Percentiles rank a stretch among this genome's conserved stretches.
These are phyloP conservation scores for Cataglyphis cursor DNA, from an alignment of 2,888 invertebrate genomes.

Conservation along the genomic window DNA sequence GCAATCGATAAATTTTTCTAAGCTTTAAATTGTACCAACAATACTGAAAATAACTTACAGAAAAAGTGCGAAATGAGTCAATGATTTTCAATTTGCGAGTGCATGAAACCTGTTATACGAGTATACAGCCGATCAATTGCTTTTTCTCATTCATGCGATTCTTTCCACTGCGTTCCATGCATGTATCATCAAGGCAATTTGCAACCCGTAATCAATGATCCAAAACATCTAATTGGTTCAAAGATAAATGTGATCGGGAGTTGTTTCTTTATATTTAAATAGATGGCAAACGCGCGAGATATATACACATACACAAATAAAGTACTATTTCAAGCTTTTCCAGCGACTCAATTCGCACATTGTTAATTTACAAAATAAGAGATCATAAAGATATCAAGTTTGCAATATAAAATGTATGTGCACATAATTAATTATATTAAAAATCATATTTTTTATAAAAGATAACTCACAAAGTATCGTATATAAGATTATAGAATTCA, in stretches of 20 bases:
- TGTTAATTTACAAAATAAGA: slow-evolving; percentile 8
- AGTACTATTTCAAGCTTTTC: neutral
- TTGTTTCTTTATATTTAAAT: neutral
- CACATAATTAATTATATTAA: neutral
- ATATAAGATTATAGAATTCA: slow-evolving; percentile 55
- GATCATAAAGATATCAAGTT: neutral
- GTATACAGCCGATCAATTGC: slow-evolving; percentile 72
- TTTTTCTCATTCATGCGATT: slow-evolving; percentile 73
- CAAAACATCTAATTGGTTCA: slow-evolving; percentile 43
- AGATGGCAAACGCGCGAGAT: neutral
- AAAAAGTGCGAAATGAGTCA: slow-evolving; percentile 80
- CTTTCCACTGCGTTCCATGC: slow-evolving; percentile 70
- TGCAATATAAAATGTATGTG: neutral
- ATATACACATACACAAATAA: neutral
- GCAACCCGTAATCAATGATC: slow-evolving; percentile 57
- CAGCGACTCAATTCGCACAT: neutral
- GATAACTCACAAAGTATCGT: neutral
- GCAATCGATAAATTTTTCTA: slow-evolving; percentile 67
- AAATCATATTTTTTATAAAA: slow-evolving; percentile 10
- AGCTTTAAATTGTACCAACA: slow-evolving; percentile 54
- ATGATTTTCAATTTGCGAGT: slow-evolving; percentile 80
- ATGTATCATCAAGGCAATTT: slow-evolving; percentile 61
- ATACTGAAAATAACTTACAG: slow-evolving; percentile 64
- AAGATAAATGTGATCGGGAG: slow-evolving; percentile 14
- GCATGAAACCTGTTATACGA: slow-evolving; percentile 77